Evolutionary conservation across 2,113 vertebrate genomes (phyloP).

Genomic region (Mola mola): DNA sequence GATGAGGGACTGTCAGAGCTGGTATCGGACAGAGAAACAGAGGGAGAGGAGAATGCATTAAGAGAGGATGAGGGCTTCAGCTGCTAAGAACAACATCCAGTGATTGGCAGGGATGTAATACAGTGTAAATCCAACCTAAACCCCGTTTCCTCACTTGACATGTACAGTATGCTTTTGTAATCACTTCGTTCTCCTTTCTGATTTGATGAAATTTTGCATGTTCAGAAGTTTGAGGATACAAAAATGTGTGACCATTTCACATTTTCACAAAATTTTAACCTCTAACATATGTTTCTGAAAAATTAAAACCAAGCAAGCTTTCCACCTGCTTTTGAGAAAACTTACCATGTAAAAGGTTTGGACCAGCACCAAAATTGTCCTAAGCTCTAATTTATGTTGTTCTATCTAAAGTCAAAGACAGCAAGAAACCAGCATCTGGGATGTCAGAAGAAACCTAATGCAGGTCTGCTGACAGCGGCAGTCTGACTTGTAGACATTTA

Average conservation of each 20-base stretch:
- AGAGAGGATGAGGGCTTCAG: conserved; percentile 20
- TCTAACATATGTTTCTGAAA: too few species aligned
- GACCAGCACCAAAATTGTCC: too few species aligned
- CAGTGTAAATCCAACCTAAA: conserved; percentile 39
- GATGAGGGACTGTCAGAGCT: conserved; percentile 45
- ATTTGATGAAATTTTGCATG: conserved; percentile 20
- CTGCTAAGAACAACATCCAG: conserved; percentile 36
- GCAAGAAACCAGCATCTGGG: too few species aligned
- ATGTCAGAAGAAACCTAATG: too few species aligned
- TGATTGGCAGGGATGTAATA: conserved; percentile 51
- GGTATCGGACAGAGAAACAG: background rate
- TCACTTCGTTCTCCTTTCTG: conserved; percentile 27
- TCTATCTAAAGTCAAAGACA: background rate
- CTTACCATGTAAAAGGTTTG: too few species aligned
- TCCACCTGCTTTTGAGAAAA: too few species aligned
- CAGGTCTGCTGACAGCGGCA: background rate
- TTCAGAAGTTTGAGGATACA: conserved; percentile 19
- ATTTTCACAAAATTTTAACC: too few species aligned
- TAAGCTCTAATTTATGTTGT: too few species aligned
- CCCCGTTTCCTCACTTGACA: conserved; percentile 7
- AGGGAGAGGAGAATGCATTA: conserved; percentile 18
- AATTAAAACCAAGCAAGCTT: too few species aligned
- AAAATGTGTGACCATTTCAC: conserved; percentile 9
- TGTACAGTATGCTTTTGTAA: conserved; percentile 8
- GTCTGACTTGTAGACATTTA: too few species aligned